phyloP scores from a whole-genome alignment of 1,140 invertebrate genomes.

The Tenebrio molitor region DNA sequence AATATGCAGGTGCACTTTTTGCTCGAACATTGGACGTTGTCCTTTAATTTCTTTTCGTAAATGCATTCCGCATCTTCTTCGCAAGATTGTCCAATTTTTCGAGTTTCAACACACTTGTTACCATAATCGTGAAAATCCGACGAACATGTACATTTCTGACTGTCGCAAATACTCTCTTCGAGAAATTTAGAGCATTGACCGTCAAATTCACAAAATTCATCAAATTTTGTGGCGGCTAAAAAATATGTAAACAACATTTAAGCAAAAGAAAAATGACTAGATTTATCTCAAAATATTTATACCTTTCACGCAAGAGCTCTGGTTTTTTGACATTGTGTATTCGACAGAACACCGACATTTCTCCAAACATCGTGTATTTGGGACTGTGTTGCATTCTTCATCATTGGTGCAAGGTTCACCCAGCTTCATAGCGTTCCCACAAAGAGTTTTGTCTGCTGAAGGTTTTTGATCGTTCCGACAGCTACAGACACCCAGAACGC shows the following conservation, averaged over 20 bases:
- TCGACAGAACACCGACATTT: conserved; percentile 49
- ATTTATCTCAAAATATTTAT: conserved; percentile 22
- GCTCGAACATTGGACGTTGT: conserved; percentile 5
- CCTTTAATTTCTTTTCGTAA: conserved; percentile 7
- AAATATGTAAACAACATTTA: background rate
- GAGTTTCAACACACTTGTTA: conserved; percentile 43
- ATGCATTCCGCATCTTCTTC: conserved; percentile 30
- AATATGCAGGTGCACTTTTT: conserved; percentile 12
- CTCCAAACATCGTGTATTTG: conserved; percentile 49
- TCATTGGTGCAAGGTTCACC: conserved; percentile 51
- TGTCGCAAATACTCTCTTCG: conserved; percentile 46
- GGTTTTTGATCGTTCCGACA: conserved; percentile 50
- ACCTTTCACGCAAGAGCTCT: conserved; percentile 53
- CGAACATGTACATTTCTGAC: conserved; percentile 49
- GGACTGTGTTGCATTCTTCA: conserved; percentile 46
- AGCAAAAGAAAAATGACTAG: background rate
- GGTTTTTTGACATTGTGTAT: conserved; percentile 51
- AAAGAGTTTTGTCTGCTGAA: conserved; percentile 43
- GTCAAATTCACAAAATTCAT: too few relatives aligned
- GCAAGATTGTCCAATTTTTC: conserved; percentile 41
- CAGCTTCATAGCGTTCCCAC: conserved; percentile 45
- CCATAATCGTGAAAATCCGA: conserved; percentile 46
- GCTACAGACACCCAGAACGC: conserved; percentile 48
- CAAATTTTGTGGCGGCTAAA: conserved; percentile 54
- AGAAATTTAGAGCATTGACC: conserved; percentile 55